Evolutionary conservation across 2,797 vertebrate species (phyloP).

Genomic region (Cirrhinus mrigala): DNA sequence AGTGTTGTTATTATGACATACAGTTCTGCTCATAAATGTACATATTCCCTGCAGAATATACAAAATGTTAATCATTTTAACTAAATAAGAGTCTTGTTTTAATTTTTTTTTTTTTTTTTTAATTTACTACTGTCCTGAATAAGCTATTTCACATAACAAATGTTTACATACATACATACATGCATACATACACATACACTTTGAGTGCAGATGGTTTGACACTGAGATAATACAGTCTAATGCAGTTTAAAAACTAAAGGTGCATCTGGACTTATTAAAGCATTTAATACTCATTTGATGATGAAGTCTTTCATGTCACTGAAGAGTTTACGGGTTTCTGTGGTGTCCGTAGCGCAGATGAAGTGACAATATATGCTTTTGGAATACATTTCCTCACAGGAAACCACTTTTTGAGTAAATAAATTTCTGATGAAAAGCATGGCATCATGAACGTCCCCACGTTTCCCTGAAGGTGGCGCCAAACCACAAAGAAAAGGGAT

Average conservation of each 20-base stretch:
- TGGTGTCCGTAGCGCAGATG: slow-evolving; percentile 84
- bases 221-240: neutral
- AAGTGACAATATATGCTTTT: slow-evolving; percentile 80
- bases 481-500: neutral
- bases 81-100: too few relatives aligned
- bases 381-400: slow-evolving; percentile 61
- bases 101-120: too few relatives aligned
- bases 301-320: slow-evolving; percentile 78
- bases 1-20: too few relatives aligned
- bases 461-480: slow-evolving; percentile 67
- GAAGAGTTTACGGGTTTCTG: slow-evolving; percentile 81
- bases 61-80: too few relatives aligned
- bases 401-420: slow-evolving; percentile 74
- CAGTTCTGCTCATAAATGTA: too few relatives aligned
- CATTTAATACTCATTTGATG: slow-evolving; percentile 77
- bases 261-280: slow-evolving; percentile 67
- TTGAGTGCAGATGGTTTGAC: too few relatives aligned
- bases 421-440: slow-evolving; percentile 74
- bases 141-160: too few relatives aligned
- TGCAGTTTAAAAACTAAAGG: neutral
- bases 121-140: too few relatives aligned
- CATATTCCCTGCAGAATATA: too few relatives aligned
- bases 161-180: too few relatives aligned
- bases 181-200: too few relatives aligned
- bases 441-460: slow-evolving; percentile 68